Conservation (phyloP, 1,140 invertebrate species). For the Marisa cornuarietis region DNA sequence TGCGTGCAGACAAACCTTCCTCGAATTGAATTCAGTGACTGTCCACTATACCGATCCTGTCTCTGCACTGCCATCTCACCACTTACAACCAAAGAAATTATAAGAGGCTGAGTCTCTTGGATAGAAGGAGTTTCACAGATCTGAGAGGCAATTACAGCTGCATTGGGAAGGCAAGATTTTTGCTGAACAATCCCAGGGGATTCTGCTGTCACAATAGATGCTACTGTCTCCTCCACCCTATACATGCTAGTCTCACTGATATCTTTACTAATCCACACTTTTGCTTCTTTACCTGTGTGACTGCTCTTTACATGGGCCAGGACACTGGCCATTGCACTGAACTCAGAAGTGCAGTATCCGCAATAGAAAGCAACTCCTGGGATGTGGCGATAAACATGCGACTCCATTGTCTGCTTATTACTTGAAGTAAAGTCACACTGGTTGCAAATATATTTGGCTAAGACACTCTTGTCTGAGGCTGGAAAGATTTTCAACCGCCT, state of each 20-base stretch:
- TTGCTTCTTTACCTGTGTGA: constrained; percentile 37
- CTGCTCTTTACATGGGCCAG: constrained; percentile 38
- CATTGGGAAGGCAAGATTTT: not conserved
- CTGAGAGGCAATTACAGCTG: not conserved
- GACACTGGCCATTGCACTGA: constrained; percentile 34
- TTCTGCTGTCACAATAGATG: not conserved
- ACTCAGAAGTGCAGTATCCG: constrained; percentile 39
- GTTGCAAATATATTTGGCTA: constrained; percentile 33
- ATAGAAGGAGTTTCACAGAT: not conserved
- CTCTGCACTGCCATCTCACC: constrained; percentile 18
- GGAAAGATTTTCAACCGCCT: not conserved
- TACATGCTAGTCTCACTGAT: constrained; percentile 40
- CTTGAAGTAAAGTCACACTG: constrained; percentile 39
- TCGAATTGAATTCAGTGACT: constrained; percentile 5
- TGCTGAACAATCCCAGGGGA: not conserved
- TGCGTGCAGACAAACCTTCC: constrained; percentile 48
- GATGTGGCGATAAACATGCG: constrained; percentile 48
- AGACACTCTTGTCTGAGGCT: not conserved
- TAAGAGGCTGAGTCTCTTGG: constrained; percentile 35
- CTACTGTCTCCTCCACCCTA: constrained; percentile 18
- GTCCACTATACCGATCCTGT: constrained; percentile 3
- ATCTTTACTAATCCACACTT: constrained; percentile 36
- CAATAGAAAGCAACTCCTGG: constrained; percentile 46
- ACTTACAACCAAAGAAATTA: constrained; percentile 43
- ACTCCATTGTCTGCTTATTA: constrained; percentile 40